phyloP scores from a whole-genome alignment of 2,888 invertebrate species.

The Phaonia tiefii region DNA sequence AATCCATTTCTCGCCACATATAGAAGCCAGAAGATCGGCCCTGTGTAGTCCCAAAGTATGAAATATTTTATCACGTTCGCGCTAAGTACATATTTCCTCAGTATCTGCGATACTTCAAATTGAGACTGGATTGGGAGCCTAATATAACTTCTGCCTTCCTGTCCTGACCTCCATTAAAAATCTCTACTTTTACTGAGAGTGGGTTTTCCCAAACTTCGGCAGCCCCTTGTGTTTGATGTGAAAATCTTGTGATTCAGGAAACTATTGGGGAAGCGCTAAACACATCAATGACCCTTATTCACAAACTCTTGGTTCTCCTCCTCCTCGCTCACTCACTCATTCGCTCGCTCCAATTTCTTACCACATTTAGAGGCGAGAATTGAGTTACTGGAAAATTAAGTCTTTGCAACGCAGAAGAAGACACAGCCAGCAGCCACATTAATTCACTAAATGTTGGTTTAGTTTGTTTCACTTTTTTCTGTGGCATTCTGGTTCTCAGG shows the following conservation, averaged over 20 bases:
- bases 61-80: too few species aligned
- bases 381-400: constrained; percentile 50
- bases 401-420: constrained; percentile 10
- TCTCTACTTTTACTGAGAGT: too few species aligned
- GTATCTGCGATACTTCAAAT: too few species aligned
- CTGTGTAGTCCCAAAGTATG: too few species aligned
- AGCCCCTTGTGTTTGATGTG: constrained; percentile 1
- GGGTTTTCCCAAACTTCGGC: constrained; percentile 50
- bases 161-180: too few species aligned
- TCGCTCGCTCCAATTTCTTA: not conserved
- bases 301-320: too few species aligned
- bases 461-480: constrained; percentile 46
- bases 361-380: not conserved
- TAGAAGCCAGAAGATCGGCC: too few species aligned
- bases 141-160: too few species aligned
- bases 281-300: too few species aligned
- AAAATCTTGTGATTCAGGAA: not conserved
- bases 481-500: constrained; percentile 25
- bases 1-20: too few species aligned
- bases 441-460: constrained; percentile 4
- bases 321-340: not conserved
- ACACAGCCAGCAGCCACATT: not conserved
- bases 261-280: constrained; percentile 43
- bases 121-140: too few species aligned
- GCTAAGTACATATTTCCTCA: too few species aligned